Base-by-base conservation (phyloP, 2,797 vertebrate genomes). In the Scleropages formosus region DNA sequence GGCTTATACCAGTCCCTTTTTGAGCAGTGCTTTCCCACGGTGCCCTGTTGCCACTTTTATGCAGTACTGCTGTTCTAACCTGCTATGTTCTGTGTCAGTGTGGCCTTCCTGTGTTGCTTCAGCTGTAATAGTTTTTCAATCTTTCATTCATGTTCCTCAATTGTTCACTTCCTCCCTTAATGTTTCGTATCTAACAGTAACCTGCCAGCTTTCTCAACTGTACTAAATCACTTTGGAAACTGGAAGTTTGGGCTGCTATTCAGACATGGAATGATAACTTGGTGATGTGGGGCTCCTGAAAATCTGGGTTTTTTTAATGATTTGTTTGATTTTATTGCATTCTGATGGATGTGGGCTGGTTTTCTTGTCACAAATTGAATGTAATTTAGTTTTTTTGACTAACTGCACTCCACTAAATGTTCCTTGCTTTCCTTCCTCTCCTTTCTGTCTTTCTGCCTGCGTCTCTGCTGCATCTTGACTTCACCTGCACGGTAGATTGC, bases 401-500 rank as follows among this genome's bases (percentile, higher is more conserved):
- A 85, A 89, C 80, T 74, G 72, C 78, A 81, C 80, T 75, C 82
- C 65, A 49, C 66, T 78, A 71, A 76, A 71, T 59, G 66, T 76
- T 66, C 75, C 63, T 53, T 70, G 58, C 75, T 80, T 58, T 9
- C 59, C 78, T 76, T 72, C 58, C 72, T 82, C 67, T 81, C 59
- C 68, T 81, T 80, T 83, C 60, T 76, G 76, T 79, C 24, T 80
- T 70, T 31, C 26, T 51, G 68, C 72, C 74, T 75, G 53, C 67
- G 56, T 63, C 68, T 84, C 51, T 70, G 56, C 73, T 77, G 77
- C 77, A 63, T 78, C 81, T 82, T 83, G 82, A 80, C 77, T 60
- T 80, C 68, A 78, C 86, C 39, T 79, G 87, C 91, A 88, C 91
- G 89, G 85, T 89, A 93, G 92, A 91, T 93, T 82, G 89, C 93